Conservation (phyloP, 2,888 invertebrate genomes). For the Cabera pusaria region DNA sequence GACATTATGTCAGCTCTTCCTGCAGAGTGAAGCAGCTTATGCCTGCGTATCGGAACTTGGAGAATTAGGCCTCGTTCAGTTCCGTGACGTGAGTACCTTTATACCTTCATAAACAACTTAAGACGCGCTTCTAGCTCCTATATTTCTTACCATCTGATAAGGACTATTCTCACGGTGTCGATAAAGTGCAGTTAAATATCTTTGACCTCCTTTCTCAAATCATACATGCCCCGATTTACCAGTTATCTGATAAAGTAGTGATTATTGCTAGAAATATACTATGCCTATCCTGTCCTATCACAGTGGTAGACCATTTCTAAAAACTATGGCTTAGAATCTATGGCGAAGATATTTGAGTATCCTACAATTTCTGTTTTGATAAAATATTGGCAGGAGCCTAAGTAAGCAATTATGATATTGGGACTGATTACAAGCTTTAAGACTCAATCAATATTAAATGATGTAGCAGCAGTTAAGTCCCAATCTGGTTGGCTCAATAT, state of each 20-base stretch:
- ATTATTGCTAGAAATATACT: too few relatives aligned
- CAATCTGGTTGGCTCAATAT: too few relatives aligned
- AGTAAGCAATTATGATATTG: too few relatives aligned
- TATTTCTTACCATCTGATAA: conserved; percentile 1
- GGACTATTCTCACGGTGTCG: conserved; percentile 2
- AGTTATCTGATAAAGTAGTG: conserved; percentile 32
- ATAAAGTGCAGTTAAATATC: conserved; percentile 33
- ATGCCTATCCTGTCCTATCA: too few relatives aligned
- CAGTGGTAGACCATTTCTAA: too few relatives aligned
- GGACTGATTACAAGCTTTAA: too few relatives aligned
- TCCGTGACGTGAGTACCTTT: conserved; percentile 91
- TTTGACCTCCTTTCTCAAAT: conserved; percentile 52
- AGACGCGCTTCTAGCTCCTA: conserved; percentile 29
- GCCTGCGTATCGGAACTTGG: conserved; percentile 99
- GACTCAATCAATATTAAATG: too few relatives aligned
- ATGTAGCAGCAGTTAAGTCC: too few relatives aligned
- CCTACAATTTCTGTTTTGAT: too few relatives aligned
- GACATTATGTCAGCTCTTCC: conserved; percentile 98
- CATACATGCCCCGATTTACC: conserved; percentile 34
- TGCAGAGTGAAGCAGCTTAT: conserved; percentile 99
- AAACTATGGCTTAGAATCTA: too few relatives aligned
- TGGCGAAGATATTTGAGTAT: too few relatives aligned
- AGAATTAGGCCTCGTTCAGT: conserved; percentile 98
- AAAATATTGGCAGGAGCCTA: too few relatives aligned
- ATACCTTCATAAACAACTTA: conserved; percentile 10